phyloP scores from a whole-genome alignment of 2,888 invertebrate species.

The Drosophila antonietae region DNA sequence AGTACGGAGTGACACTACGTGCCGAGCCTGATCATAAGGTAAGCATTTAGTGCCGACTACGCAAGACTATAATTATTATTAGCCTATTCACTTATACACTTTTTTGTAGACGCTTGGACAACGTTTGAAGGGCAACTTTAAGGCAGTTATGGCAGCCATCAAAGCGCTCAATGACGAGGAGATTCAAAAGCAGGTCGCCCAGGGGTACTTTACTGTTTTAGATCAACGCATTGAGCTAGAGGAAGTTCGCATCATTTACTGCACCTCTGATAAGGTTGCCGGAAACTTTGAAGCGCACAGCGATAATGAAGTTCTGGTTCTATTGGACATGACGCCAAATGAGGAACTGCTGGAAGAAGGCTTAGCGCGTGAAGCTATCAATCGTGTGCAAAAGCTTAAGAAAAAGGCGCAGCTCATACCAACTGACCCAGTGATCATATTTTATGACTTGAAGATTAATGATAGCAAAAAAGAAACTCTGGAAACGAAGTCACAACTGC shows the following conservation, averaged over 20 bases:
- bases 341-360: slow-evolving; percentile 97
- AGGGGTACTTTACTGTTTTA: slow-evolving; percentile 89
- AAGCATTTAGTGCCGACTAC: neutral
- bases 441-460: slow-evolving; percentile 86
- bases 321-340: slow-evolving; percentile 95
- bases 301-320: slow-evolving; percentile 94
- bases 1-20: slow-evolving; percentile 94
- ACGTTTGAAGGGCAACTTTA: slow-evolving; percentile 95
- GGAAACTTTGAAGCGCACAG: slow-evolving; percentile 95
- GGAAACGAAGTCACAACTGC: slow-evolving; percentile 85
- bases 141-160: slow-evolving; percentile 92
- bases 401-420: slow-evolving; percentile 97
- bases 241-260: slow-evolving; percentile 91
- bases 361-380: slow-evolving; percentile 96
- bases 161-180: slow-evolving; percentile 91
- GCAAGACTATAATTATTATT: neutral
- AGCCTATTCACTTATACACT: neutral
- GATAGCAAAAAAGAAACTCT: slow-evolving; percentile 57
- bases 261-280: slow-evolving; percentile 84
- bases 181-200: slow-evolving; percentile 90
- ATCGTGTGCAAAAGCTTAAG: slow-evolving; percentile 97
- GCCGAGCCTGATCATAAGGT: slow-evolving; percentile 97
- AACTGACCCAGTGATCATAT: slow-evolving; percentile 94
- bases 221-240: slow-evolving; percentile 91
- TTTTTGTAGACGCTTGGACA: slow-evolving; percentile 87